phyloP scores from a whole-genome alignment of 1,140 invertebrate species.

The Nomia melanderi region DNA sequence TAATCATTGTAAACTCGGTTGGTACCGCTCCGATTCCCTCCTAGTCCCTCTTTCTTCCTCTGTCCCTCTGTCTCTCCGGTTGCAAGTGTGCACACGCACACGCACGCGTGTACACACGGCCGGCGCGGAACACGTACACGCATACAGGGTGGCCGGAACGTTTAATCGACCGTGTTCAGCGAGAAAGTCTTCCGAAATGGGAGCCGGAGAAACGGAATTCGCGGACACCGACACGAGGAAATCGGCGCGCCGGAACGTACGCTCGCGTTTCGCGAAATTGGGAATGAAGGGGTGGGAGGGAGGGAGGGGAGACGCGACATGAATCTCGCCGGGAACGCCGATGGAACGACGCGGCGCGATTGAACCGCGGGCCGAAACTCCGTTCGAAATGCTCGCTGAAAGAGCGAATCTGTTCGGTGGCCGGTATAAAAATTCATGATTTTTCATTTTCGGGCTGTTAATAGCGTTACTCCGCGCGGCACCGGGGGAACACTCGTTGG shows the following conservation, averaged over 20 bases:
- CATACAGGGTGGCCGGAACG: conserved; percentile 41
- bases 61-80: conserved; percentile 13
- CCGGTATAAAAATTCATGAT: conserved; percentile 2
- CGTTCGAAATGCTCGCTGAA: no score
- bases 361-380: not conserved
- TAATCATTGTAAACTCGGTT: conserved; percentile 68
- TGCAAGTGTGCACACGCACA: conserved; percentile 18
- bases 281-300: not conserved
- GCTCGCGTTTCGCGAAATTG: not conserved
- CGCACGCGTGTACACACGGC: conserved; percentile 13
- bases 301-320: not conserved
- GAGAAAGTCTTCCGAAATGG: not conserved
- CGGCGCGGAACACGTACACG: conserved; percentile 27
- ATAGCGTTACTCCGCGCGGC: not conserved
- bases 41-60: conserved; percentile 21
- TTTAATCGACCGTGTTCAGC: conserved; percentile 6
- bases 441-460: not conserved
- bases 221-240: not conserved
- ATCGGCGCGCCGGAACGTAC: no score
- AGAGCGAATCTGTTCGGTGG: no score
- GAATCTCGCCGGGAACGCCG: not conserved
- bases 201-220: not conserved
- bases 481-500: not conserved
- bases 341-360: not conserved
- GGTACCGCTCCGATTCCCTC: conserved; percentile 42